A percentile compares a stretch with the other conserved stretches of the same genome.
These are phyloP conservation scores for Mionectes olivaceus DNA, from an alignment of 2,797 vertebrate species.

Conservation along the genomic window DNA sequence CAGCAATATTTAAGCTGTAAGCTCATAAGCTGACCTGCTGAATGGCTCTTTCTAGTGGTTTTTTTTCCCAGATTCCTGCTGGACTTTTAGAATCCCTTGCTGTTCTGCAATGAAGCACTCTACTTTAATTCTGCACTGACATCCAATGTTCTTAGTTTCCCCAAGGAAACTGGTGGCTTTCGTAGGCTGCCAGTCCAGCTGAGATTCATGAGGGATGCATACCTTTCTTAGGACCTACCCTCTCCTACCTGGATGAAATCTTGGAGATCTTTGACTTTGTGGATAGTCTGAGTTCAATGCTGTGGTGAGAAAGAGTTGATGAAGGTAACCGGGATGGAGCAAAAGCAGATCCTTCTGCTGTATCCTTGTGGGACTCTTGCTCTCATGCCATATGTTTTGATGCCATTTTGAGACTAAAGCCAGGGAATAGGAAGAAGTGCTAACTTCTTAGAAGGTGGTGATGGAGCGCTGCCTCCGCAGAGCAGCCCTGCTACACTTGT, in stretches of 20 bases:
- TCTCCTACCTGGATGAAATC: not conserved
- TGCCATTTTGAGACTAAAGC: slow-evolving; percentile 34
- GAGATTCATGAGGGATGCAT: not conserved
- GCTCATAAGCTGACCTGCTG: not conserved
- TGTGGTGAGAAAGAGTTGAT: not conserved
- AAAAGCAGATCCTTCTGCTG: not conserved
- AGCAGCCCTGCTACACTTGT: not conserved
- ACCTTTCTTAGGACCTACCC: not conserved
- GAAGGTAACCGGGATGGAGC: not conserved
- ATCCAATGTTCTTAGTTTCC: not conserved
- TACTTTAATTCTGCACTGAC: no score
- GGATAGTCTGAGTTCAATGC: not conserved
- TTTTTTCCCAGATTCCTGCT: not conserved
- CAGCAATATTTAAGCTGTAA: not conserved
- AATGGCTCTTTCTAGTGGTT: not conserved
- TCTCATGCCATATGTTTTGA: not conserved
- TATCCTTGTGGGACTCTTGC: not conserved
- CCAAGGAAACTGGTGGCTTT: not conserved
- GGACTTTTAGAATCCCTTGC: not conserved
- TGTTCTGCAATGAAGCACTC: not conserved
- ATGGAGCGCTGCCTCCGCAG: not conserved
- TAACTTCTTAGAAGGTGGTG: not conserved
- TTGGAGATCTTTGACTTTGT: not conserved
- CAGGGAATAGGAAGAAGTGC: not conserved
- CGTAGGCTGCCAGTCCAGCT: not conserved